Evolutionary conservation across 2,113 vertebrate genomes (phyloP), one percentile per base, ranked within the genome.

Genomic region (Trematomus loennbergii): DNA sequence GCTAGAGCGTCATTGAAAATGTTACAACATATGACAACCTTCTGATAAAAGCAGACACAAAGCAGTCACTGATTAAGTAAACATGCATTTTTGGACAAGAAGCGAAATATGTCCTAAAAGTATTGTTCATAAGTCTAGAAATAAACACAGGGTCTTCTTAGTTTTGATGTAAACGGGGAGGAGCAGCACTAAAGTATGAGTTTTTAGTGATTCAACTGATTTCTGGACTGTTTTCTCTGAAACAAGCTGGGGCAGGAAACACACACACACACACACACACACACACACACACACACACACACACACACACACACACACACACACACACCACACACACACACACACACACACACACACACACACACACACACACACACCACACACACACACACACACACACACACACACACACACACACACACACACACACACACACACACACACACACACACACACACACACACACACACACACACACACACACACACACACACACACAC

Each of bases 151-250:
- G 15, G 25, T 12, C 2, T 55, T 71, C 13, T 49, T 22, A 4
- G 15, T 29, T 7, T 69, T 48, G 9, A 22, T 11, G 11, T 48
- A 2, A 25, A 11, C 52, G 48, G 58, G 53, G 43, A 36, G 59
- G 17, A 43, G 63, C 20, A 49, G 57, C 45, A 72, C 16, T 3
- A 36, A 59, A 50, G 36, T 10, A 36, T 63, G 20, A 67, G 3
- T 0, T 59, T 74, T n/a, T 36, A 16, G 25, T 84, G 79, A 83
- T 66, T 77, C 74, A 55, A 54, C 54, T 18, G 20, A 36, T 59
- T 73, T 62, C 12, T 10, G 18, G 12, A 50, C 17, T 0, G 0
- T 64, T 73, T 49, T 29, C 53, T 59, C 22, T n/a, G n/a, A 40
- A 20, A 25, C 75, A 77, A 17, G 54, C 59, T 12, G 3, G 12